Conservation (phyloP, 2,888 invertebrate species). For the Seladonia tumulorum region DNA sequence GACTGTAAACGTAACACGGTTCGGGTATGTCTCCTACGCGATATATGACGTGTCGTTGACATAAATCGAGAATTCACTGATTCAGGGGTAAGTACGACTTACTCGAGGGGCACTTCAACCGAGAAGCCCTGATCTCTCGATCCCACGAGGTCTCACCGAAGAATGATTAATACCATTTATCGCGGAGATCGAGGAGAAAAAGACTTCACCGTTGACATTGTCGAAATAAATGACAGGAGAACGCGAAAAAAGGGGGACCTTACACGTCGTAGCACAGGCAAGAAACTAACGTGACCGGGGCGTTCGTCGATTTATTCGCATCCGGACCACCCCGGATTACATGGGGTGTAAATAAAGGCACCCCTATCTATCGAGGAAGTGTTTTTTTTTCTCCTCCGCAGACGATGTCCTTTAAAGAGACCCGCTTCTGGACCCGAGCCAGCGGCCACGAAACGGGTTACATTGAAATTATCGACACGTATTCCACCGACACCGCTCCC, state of each 20-base stretch:
- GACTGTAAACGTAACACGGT: too few species aligned
- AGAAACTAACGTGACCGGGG: constrained; percentile 22
- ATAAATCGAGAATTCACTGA: too few species aligned
- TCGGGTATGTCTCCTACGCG: too few species aligned
- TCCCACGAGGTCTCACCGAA: neutral
- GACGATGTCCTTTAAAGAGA: constrained; percentile 27
- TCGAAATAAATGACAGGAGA: constrained; percentile 26
- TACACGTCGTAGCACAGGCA: neutral
- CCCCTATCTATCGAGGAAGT: constrained; percentile 55
- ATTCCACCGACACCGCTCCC: neutral
- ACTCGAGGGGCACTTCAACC: neutral
- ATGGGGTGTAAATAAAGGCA: constrained; percentile 53
- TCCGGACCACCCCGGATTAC: constrained; percentile 46
- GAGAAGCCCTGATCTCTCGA: neutral
- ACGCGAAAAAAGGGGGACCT: neutral
- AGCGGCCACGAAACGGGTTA: constrained; percentile 17
- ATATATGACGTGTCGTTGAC: too few species aligned
- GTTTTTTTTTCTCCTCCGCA: constrained; percentile 36
- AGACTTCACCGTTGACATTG: constrained; percentile 6
- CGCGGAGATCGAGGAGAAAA: neutral
- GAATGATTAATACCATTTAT: constrained; percentile 26
- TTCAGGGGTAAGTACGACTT: neutral
- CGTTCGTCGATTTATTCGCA: constrained; percentile 44
- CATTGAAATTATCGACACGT: constrained; percentile 4
- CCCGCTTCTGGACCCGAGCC: constrained; percentile 31